phyloP scores from a whole-genome alignment of 2,113 vertebrate genomes.

The Gila orcuttii region DNA sequence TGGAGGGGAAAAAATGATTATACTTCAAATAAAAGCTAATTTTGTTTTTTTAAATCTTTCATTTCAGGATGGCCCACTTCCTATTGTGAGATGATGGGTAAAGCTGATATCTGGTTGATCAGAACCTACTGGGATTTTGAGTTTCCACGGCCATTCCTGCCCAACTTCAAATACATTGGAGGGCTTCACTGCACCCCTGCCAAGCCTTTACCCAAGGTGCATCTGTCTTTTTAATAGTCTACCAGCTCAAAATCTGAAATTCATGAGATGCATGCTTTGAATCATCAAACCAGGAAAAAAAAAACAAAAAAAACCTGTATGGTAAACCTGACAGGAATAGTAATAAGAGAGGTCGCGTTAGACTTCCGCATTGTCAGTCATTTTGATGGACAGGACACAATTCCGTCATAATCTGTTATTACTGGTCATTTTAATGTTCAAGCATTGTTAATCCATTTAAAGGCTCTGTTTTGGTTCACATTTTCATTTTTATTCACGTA shows the following conservation, averaged over 20 bases:
- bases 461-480: no score
- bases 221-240: neutral
- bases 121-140: slow-evolving; percentile 92
- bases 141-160: slow-evolving; percentile 86
- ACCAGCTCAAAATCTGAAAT: neutral
- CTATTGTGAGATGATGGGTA: slow-evolving; percentile 82
- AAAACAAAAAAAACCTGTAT: neutral
- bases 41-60: neutral
- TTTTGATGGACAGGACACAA: no score
- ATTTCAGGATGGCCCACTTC: slow-evolving; percentile 79
- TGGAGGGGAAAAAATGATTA: no score
- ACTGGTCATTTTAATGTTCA: no score
- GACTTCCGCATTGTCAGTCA: no score
- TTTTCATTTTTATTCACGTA: no score
- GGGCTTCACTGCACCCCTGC: slow-evolving; percentile 88
- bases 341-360: no score
- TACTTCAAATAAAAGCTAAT: neutral
- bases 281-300: neutral
- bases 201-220: slow-evolving; percentile 85
- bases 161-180: slow-evolving; percentile 90
- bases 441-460: no score
- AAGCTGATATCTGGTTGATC: slow-evolving; percentile 90
- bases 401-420: no score
- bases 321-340: neutral
- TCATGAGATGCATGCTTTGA: neutral